Base-by-base conservation (phyloP, 2,113 vertebrate genomes). In the Xyrauchen texanus region DNA sequence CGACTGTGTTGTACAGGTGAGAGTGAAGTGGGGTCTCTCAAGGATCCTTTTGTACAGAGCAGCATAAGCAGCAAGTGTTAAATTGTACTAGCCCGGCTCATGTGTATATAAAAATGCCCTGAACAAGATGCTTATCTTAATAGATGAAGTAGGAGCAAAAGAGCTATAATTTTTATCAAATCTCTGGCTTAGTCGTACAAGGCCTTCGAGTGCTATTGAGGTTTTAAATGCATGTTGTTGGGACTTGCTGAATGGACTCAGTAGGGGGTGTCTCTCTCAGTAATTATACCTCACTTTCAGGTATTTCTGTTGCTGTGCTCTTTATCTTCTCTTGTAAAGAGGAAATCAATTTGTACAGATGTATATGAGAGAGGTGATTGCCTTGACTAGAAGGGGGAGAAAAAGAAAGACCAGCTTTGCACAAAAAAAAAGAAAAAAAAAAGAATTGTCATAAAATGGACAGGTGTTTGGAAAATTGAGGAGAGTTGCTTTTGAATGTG, bases 221-320 rank as follows among this genome's bases (percentile, higher is more conserved):
- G 88, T 87, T 88, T 86, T 89, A 89, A 89, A 91, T 89, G 88
- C 87, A 83, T 90, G 89, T 92, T 92, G 90, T 91, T 89, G 82
- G 86, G 82, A 81, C 82, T 79, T 52, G 76, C 83, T 89, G 86
- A 91, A 91, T 86, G 89, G 86, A 81, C 89, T 74, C 90, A 72
- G 85, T 84, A 76, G 91, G 91, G 85, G 91, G 88, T 66, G 86
- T 86, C 90, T 89, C 57, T 47, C 81, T 68, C 83, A 82, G 89
- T 91, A 91, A 93, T 93, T 93, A 92, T 91, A 85, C 88, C 87
- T 88, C 90, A 91, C 92, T 93, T 93, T 92, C 90, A 92, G 91
- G 92, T 92, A 92, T 92, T 91, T 91, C 89, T 92, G 88, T 91
- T 87, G 89, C 89, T 87, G 87, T 88, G 87, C 88, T 89, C 91